Base-by-base conservation (phyloP, 64 coral and sea anemone species). In the Pocillopora damicornis region DNA sequence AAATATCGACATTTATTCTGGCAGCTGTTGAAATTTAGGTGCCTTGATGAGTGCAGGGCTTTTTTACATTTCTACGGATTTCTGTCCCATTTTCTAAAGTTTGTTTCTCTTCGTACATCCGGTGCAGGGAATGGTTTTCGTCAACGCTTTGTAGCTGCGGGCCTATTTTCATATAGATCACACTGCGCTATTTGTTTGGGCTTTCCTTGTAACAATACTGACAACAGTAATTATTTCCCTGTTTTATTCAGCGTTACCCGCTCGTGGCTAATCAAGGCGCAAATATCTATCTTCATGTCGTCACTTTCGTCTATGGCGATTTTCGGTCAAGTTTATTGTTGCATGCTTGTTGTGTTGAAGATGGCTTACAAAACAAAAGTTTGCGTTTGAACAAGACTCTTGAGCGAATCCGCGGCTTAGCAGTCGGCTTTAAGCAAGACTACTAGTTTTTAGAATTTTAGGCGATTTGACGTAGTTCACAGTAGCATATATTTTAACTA, bases 281-380 rank as follows among this genome's bases (percentile, higher is more conserved):
- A 77, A 77, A 77, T 63, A 35, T 63, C 11, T 35, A 61, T 37
- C 4, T 57, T 85, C 38, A 22, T 30, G 20, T 67, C 61, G 61
- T 56, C 63, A 37, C 38, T 12, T 57, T 57, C 6, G 1, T 36
- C 73, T 10, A 5, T 37, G 0, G 60, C 18, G 16, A 37, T 60
- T 82, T 67, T 8, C 26, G 16, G 58, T n/a, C 34, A 56, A 23
- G 37, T 68, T 73, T 85, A 22, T 65, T 58, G 38, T 22, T 42
- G 64, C 42, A 26, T 66, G 61, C 36, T 38, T 83, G 20, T 83
- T 83, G 61, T 83, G 80, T 83, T 61, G 67, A 83, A 67, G 22
- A 20, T 35, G 5, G 61, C 22, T 71, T n/a, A 71, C 25, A 20
- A 23, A 71, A 71, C 25, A 71, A 71, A 11, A 20, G 67, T 71